Percentiles rank a stretch among this genome's conserved stretches.
phyloP scores from a whole-genome alignment of 1,140 invertebrate species.

The Diorhabda carinulata region DNA sequence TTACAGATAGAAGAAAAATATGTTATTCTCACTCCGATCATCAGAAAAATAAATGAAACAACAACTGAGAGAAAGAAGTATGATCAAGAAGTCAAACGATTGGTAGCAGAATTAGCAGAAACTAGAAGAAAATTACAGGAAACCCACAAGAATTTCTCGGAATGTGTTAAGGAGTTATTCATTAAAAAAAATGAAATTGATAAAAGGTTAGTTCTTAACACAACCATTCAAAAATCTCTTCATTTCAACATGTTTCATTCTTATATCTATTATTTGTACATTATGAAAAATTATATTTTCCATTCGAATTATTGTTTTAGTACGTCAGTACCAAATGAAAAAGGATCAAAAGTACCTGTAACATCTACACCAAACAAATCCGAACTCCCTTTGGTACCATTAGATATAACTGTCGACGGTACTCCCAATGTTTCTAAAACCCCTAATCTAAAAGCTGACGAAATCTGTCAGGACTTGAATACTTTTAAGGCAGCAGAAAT shows the following conservation, averaged over 20 bases:
- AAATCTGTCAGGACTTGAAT: no score
- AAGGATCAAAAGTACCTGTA: not conserved
- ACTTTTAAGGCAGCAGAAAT: no score
- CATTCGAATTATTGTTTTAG: no score
- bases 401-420: not conserved
- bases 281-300: no score
- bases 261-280: no score
- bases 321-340: no score
- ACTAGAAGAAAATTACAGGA: constrained; percentile 29
- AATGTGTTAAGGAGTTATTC: constrained; percentile 33
- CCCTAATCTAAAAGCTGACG: no score
- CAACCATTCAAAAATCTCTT: no score
- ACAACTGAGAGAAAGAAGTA: constrained; percentile 38
- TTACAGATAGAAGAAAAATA: constrained; percentile 47
- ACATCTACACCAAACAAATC: not conserved
- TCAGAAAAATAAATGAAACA: constrained; percentile 40
- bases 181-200: constrained; percentile 37
- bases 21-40: constrained; percentile 40
- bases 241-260: no score
- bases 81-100: constrained; percentile 36
- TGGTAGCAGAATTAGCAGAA: constrained; percentile 34
- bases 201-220: constrained; percentile 32
- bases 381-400: not conserved
- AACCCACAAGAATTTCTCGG: constrained; percentile 33
- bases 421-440: no score